Evolutionary conservation across 2,113 vertebrate genomes (phyloP).

Genomic region (Periophthalmodon schlosseri): DNA sequence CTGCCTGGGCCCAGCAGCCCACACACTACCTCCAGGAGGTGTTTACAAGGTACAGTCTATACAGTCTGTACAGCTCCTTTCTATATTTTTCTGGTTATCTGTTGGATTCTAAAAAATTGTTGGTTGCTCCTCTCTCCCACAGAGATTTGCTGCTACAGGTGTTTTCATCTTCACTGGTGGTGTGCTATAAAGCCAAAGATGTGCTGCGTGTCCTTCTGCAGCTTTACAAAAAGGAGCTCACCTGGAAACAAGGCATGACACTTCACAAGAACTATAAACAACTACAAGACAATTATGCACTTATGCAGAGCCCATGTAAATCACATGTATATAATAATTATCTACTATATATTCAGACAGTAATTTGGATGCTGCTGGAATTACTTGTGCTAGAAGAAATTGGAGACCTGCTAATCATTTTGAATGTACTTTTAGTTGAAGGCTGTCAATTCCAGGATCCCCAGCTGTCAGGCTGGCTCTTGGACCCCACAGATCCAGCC

Average conservation of each 20-base stretch:
- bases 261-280: conserved; percentile 17
- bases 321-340: no score
- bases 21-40: conserved; percentile 50
- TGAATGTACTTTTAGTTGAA: conserved; percentile 68
- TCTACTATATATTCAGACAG: no score
- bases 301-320: not conserved
- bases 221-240: conserved; percentile 67
- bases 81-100: not conserved
- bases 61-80: not conserved
- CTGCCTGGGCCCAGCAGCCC: conserved; percentile 69
- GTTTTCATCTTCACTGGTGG: conserved; percentile 70
- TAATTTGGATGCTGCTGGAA: no score
- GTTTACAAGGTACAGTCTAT: conserved; percentile 76
- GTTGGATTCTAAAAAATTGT: not conserved
- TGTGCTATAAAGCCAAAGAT: conserved; percentile 93
- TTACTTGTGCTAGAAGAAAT: not conserved
- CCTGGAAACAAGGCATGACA: conserved; percentile 82
- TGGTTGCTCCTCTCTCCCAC: conserved; percentile 21
- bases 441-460: conserved; percentile 83
- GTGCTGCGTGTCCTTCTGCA: conserved; percentile 81
- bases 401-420: not conserved
- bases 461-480: conserved; percentile 87
- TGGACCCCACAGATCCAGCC: conserved; percentile 82
- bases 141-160: conserved; percentile 82
- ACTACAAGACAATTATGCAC: not conserved